Base-by-base conservation (phyloP, 2,113 vertebrate species). In the Donacobius atricapilla region DNA sequence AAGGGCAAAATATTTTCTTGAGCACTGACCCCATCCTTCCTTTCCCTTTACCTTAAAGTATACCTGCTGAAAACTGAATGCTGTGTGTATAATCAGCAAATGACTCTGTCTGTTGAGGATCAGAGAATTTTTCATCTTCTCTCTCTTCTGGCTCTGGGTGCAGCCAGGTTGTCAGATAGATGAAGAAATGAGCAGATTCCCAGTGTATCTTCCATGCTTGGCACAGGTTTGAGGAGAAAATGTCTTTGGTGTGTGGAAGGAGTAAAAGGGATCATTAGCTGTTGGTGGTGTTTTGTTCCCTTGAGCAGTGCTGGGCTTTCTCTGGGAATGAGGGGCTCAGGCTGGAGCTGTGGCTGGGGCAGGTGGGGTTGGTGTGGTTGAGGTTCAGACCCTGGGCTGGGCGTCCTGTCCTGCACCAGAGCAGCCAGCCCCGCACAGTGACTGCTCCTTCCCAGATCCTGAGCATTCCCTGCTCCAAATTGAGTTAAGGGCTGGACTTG, bases 401-500 rank as follows among this genome's bases (percentile, higher is more conserved):
- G 21, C 9, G 0, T 13, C 8, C 47, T 54, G 51, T 33, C 3
- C 73, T 18, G 25, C 15, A 28, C 4, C 25, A 18, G 14, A 12
- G 47, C 69, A 87, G 57, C 28, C 75, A 61, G 50, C 50, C 23
- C 54, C 42, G 31, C 0, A 8, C n/a, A 60, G 14, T 4, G 39
- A 28, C 7, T 28, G 76, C 56, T 53, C 27, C 64, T 83, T 40
- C 39, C 48, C 28, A 13, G 65, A 22, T 4, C 14, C 70, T 31
- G 75, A 73, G 50, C 50, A 8, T 35, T 45, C 45, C 47, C 71
- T 78, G 58, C 71, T 70, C 64, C 85, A 86, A 95, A 95, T 71
- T 50, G 56, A 90, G 79, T 96, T 92, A 87, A 66, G 69, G 35
- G 11, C 4, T 79, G 87, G 77, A 33, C 81, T 87, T 78, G 73